These are phyloP conservation scores for Argyra leucocephala DNA, from an alignment of 2,888 invertebrate genomes.

Conservation along the genomic window DNA sequence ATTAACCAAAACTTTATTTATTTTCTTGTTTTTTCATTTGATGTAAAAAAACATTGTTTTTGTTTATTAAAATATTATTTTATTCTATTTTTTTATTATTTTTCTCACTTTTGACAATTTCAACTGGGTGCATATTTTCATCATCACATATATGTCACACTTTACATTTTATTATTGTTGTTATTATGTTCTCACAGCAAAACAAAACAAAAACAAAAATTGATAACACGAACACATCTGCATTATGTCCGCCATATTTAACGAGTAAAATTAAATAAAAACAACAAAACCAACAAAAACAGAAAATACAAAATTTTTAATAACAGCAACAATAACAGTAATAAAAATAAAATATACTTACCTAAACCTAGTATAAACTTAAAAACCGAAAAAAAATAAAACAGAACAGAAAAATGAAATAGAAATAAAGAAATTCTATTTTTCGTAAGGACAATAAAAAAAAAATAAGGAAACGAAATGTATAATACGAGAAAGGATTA, in stretches of 20 bases:
- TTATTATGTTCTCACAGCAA: not conserved
- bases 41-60: too few relatives aligned
- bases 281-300: not conserved
- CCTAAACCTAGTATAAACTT: too few relatives aligned
- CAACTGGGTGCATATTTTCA: not conserved
- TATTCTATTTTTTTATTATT: not conserved
- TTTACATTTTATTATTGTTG: not conserved
- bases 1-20: not conserved
- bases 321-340: not conserved
- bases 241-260: conserved; percentile 18
- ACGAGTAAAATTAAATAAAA: not conserved
- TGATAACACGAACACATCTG: conserved; percentile 3
- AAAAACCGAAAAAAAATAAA: too few relatives aligned
- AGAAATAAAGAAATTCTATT: too few relatives aligned
- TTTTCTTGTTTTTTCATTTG: not conserved
- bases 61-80: not conserved
- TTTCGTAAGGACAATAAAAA: too few relatives aligned
- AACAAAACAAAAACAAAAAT: not conserved
- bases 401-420: too few relatives aligned
- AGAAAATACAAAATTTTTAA: not conserved
- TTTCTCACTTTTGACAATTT: not conserved
- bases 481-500: too few relatives aligned
- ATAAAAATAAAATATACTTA: too few relatives aligned
- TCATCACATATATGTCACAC: not conserved
- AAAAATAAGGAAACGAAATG: too few relatives aligned